Conservation (phyloP, 2,888 invertebrate species). For the Scaptomyza cyrtandrae region DNA sequence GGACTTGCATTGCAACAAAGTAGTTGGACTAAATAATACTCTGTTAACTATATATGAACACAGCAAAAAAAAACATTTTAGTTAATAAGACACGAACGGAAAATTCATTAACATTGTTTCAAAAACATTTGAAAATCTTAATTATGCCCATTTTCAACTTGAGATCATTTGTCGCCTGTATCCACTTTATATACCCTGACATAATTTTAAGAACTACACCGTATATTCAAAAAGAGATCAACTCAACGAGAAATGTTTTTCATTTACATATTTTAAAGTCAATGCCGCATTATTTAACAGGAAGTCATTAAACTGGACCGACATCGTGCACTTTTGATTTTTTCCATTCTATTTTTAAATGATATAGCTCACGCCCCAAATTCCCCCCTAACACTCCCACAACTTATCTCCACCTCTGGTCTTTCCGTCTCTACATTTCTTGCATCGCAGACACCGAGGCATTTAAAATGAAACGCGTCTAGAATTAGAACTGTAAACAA, state of each 20-base stretch:
- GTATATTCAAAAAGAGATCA: not conserved
- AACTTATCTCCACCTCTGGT: not conserved
- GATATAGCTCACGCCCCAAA: conserved; percentile 52
- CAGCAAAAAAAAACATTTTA: no score
- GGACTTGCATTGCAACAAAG: no score
- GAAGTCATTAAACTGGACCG: conserved; percentile 67
- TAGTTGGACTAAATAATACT: no score
- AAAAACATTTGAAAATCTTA: no score
- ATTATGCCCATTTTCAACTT: no score
- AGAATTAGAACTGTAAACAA: conserved; percentile 79
- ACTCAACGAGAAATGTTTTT: conserved; percentile 15
- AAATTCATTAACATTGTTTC: no score
- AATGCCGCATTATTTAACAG: conserved; percentile 74
- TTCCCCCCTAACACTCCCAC: not conserved
- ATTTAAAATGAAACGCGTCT: conserved; percentile 65
- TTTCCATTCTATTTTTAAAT: conserved; percentile 59
- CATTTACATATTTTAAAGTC: conserved; percentile 62
- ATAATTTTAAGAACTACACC: not conserved
- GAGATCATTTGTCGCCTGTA: no score
- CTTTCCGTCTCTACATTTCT: not conserved
- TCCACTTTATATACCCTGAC: no score
- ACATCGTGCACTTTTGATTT: conserved; percentile 12
- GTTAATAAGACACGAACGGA: no score
- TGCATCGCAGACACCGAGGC: conserved; percentile 58
- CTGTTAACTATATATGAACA: no score